Base-by-base conservation (phyloP, 2,888 invertebrate species). In the Ametastegia equiseti region DNA sequence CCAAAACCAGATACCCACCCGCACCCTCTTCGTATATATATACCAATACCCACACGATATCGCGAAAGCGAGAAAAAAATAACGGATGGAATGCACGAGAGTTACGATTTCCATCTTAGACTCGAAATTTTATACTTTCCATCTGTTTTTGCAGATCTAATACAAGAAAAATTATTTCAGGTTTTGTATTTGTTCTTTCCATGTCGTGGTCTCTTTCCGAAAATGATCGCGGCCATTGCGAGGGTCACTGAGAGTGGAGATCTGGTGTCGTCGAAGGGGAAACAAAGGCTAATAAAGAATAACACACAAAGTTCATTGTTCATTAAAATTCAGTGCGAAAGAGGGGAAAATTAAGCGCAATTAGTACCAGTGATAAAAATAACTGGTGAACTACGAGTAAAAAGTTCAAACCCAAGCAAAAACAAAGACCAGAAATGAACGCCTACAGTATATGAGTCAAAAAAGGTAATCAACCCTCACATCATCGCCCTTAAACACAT, bases 1-100 rank as follows among this genome's bases (percentile, higher is more conserved):
- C 50, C 33, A 73, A 50, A 73, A 50, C n/a, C 47, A 54, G 75
- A 54, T 36, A 50, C 75, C 36, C 13, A 75, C 30, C n/a, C 39
- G 19, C 19, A 50, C 54, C 23, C 2, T 65, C 36, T n/a, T 65
- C 39, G 39, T 39, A 67, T n/a, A n/a, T n/a, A n/a, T n/a, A n/a
- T n/a, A n/a, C n/a, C n/a, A n/a, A n/a, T n/a, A n/a, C n/a, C n/a
- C n/a, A n/a, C n/a, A 65, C 19, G 33, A 36, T 39, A 6, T 39
- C n/a, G n/a, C 42, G 36, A 65, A 39, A 36, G 54, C 5, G 5
- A 54, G 54, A 54, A n/a, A 63, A 63, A n/a, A 42, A 71, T 15
- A 71, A 47, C 30, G 15, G 71, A 71, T 45, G 15, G 5, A 27
- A 71, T 15, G n/a, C 42, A 30, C 42, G 27, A 6, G 45, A 67